Evolutionary conservation across 2,113 vertebrate genomes (phyloP).

Genomic region (Megaleporinus macrocephalus): DNA sequence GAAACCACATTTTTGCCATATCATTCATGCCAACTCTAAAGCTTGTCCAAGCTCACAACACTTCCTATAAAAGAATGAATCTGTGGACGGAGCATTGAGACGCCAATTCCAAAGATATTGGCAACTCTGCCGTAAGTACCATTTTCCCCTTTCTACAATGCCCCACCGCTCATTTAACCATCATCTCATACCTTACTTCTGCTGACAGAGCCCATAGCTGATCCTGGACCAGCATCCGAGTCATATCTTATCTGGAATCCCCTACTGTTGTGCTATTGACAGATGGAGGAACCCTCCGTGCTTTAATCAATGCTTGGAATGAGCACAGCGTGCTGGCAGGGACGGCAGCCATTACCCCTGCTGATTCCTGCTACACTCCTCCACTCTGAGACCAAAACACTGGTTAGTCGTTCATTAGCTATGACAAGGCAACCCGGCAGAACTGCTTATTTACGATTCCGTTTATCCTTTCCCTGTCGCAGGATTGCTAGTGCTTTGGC

Average conservation of each 20-base stretch:
- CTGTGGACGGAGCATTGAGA: no score
- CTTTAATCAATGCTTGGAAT: conserved; percentile 45
- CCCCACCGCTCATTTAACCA: not conserved
- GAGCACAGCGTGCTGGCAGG: conserved; percentile 34
- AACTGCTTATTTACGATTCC: not conserved
- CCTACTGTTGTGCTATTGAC: conserved; percentile 39
- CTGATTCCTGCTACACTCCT: conserved; percentile 34
- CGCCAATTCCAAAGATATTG: not conserved
- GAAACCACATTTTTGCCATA: no score
- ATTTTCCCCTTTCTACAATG: not conserved
- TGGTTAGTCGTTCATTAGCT: conserved; percentile 25
- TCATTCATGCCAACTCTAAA: no score
- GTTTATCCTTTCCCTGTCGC: not conserved
- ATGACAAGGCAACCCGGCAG: not conserved
- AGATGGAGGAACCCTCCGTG: conserved; percentile 39
- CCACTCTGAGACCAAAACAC: conserved; percentile 20
- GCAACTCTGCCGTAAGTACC: not conserved
- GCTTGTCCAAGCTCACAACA: no score
- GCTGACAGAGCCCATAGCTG: conserved; percentile 1
- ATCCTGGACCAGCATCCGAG: conserved; percentile 5
- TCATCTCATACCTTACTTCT: not conserved
- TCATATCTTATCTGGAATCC: conserved; percentile 42
- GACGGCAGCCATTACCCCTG: conserved; percentile 38
- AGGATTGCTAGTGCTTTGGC: not conserved
- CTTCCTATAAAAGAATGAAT: no score